A percentile compares a stretch with the other conserved stretches of the same genome.
These are phyloP conservation scores for Illadopsis cleaveri DNA, from an alignment of 2,113 vertebrate genomes.

Conservation along the genomic window DNA sequence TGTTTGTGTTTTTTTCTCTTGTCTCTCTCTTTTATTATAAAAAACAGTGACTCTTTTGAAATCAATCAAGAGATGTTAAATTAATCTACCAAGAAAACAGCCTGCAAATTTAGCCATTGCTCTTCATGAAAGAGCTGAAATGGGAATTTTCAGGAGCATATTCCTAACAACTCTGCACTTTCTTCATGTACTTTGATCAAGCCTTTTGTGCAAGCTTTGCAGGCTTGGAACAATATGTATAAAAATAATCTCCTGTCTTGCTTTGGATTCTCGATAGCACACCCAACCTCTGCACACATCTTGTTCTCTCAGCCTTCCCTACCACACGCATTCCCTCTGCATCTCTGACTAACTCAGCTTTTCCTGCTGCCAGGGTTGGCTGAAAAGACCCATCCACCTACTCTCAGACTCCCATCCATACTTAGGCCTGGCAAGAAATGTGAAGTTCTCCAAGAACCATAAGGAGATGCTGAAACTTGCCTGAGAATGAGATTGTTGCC, in stretches of 20 bases:
- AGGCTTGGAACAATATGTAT: not conserved
- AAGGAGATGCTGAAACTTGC: slow-evolving; percentile 47
- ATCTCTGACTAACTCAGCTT: slow-evolving; percentile 42
- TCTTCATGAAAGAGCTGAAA: not conserved
- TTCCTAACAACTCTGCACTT: not conserved
- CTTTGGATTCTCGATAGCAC: not conserved
- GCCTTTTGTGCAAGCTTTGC: not conserved
- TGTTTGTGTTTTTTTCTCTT: not conserved
- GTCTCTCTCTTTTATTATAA: not conserved
- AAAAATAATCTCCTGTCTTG: not conserved
- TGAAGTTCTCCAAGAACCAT: slow-evolving; percentile 45
- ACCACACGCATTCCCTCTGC: not conserved
- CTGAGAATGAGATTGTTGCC: slow-evolving; percentile 49
- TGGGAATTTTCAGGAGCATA: not conserved
- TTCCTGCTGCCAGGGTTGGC: slow-evolving; percentile 11
- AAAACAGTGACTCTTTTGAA: not conserved
- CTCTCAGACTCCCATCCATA: slow-evolving; percentile 36
- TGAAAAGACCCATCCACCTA: slow-evolving; percentile 49
- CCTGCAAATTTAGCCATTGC: not conserved
- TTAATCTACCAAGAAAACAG: not conserved
- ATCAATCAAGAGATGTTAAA: not conserved
- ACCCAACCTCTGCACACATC: not conserved
- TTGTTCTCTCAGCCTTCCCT: not conserved
- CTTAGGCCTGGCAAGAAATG: slow-evolving; percentile 58
- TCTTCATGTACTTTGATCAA: not conserved